Evolutionary conservation across 2,797 vertebrate species (phyloP).

Genomic region (Pseudomugil tenellus): DNA sequence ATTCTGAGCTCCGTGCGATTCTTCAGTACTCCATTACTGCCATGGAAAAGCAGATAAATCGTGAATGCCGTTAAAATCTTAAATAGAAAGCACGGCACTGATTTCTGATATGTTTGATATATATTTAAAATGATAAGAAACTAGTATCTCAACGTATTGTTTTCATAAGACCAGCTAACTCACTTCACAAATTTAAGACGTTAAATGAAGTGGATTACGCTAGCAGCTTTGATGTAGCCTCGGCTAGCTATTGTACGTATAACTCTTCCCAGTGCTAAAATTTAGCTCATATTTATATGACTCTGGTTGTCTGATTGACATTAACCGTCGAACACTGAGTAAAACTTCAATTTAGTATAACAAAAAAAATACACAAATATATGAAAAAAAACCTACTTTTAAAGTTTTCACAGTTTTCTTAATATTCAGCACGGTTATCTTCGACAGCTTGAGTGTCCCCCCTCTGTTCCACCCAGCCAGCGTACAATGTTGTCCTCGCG

Average conservation of each 20-base stretch:
- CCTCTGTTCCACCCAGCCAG: not conserved
- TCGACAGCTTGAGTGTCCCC: not conserved
- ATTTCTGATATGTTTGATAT: not conserved
- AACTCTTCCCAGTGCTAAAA: not conserved
- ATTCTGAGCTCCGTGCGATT: slow-evolving; percentile 56
- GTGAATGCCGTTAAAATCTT: not conserved
- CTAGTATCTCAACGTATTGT: not conserved
- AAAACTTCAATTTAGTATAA: not conserved
- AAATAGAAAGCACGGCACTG: not conserved
- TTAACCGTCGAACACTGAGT: not conserved
- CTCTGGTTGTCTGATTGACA: not conserved
- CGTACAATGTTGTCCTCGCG: slow-evolving; percentile 12
- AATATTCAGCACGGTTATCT: not conserved
- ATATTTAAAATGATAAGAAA: not conserved
- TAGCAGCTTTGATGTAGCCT: slow-evolving; percentile 12
- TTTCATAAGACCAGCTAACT: not conserved
- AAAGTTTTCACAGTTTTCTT: not conserved
- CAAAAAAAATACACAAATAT: too few species aligned
- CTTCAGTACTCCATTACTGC: slow-evolving; percentile 57
- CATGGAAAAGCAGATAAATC: slow-evolving; percentile 14
- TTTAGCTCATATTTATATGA: not conserved
- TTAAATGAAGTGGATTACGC: slow-evolving; percentile 19
- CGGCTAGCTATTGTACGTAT: not conserved
- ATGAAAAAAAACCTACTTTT: too few species aligned
- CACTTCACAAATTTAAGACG: slow-evolving; percentile 7